phyloP scores from a whole-genome alignment of 1,140 invertebrate genomes.

The Hermatobates lingyangjiaoensis region DNA sequence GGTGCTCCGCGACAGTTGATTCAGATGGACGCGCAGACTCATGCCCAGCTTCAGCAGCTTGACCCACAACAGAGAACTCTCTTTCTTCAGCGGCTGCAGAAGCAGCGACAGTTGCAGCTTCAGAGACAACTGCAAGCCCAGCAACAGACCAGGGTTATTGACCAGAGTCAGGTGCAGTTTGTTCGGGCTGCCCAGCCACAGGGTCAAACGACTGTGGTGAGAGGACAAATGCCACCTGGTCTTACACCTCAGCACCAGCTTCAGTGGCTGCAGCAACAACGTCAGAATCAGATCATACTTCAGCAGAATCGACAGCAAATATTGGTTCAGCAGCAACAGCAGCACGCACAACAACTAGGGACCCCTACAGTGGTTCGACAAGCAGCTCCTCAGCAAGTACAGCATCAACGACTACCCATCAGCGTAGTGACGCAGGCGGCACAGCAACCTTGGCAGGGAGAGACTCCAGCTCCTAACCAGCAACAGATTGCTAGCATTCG shows the following conservation, averaged over 20 bases:
- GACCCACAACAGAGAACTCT: conserved; percentile 53
- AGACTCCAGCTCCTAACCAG: conserved; percentile 19
- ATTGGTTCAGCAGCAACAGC: conserved; percentile 14
- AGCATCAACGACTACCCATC: conserved; percentile 12
- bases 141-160: not conserved
- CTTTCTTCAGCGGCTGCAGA: conserved; percentile 56
- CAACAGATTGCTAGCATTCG: conserved; percentile 24
- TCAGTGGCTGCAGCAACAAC: conserved; percentile 38
- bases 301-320: conserved; percentile 20
- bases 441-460: conserved; percentile 10
- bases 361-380: conserved; percentile 18
- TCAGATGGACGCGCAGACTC: conserved; percentile 56
- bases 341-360: conserved; percentile 28
- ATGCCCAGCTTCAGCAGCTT: conserved; percentile 64
- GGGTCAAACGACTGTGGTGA: conserved; percentile 25
- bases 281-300: conserved; percentile 26
- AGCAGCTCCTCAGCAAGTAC: conserved; percentile 1
- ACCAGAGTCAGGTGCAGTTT: conserved; percentile 9
- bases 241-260: conserved; percentile 41
- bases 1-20: conserved; percentile 35
- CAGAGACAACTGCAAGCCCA: conserved; percentile 26
- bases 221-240: conserved; percentile 36
- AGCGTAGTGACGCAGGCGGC: conserved; percentile 11
- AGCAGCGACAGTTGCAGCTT: conserved; percentile 36
- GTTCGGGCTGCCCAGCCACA: conserved; percentile 17